Conservation (phyloP, 1,140 invertebrate genomes). For the Kradibia gibbosae region DNA sequence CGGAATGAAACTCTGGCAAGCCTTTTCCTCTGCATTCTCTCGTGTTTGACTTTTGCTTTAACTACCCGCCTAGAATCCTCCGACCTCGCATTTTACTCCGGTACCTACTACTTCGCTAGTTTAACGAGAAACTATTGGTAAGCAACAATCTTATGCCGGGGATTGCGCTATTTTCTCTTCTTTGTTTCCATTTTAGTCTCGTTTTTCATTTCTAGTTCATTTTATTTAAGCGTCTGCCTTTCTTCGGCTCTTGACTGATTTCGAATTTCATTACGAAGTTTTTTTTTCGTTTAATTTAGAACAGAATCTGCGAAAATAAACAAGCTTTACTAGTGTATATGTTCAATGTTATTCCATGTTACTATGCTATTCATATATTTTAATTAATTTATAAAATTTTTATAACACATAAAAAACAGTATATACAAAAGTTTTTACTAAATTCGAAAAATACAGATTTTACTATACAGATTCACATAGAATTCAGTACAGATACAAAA, state of each 20-base stretch:
- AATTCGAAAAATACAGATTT: too few species aligned
- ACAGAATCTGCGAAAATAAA: neutral
- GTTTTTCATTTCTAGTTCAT: neutral
- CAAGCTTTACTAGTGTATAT: neutral
- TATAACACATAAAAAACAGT: too few species aligned
- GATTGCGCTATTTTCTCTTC: neutral
- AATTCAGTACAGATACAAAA: too few species aligned
- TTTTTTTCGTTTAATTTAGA: conserved; percentile 33
- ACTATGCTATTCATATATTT: too few species aligned
- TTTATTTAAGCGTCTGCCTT: neutral
- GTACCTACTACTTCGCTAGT: conserved; percentile 36
- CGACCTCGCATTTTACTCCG: conserved; percentile 63
- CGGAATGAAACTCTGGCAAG: conserved; percentile 44
- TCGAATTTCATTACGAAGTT: conserved; percentile 21
- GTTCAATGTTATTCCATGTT: too few species aligned
- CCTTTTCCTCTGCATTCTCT: conserved; percentile 54
- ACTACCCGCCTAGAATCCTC: conserved; percentile 54
- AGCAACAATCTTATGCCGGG: conserved; percentile 22
- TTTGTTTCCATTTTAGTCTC: neutral
- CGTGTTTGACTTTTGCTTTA: conserved; percentile 63
- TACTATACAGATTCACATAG: too few species aligned
- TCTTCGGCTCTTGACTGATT: neutral
- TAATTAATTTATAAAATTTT: too few species aligned
- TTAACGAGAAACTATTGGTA: conserved; percentile 52
- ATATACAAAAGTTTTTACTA: too few species aligned